phyloP scores from a whole-genome alignment of 2,797 vertebrate species.

The Silurus aristotelis region DNA sequence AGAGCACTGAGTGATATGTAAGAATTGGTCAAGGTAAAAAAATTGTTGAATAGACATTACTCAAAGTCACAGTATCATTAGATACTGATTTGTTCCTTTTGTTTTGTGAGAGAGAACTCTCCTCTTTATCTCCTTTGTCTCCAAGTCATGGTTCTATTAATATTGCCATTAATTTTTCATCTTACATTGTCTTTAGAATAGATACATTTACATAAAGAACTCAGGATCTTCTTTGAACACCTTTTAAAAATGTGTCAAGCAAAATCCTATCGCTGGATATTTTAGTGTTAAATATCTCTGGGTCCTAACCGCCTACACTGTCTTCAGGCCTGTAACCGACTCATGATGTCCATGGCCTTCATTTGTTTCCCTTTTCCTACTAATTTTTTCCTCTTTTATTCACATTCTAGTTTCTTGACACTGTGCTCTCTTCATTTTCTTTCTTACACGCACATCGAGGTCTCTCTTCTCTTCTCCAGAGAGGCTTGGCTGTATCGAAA shows the following conservation, averaged over 20 bases:
- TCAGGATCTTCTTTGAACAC: conserved; percentile 1
- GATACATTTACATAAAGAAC: conserved; percentile 30
- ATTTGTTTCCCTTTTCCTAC: conserved; percentile 1
- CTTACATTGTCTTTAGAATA: not conserved
- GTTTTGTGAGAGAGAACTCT: not conserved
- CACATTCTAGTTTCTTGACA: conserved; percentile 32
- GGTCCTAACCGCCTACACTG: conserved; percentile 13
- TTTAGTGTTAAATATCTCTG: conserved; percentile 14
- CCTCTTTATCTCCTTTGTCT: not conserved
- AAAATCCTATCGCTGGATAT: conserved; percentile 27
- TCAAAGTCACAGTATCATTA: not conserved
- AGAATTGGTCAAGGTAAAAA: not conserved
- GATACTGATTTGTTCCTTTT: not conserved
- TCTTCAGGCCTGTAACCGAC: not conserved
- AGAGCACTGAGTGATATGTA: too few species aligned
- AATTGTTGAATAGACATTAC: not conserved
- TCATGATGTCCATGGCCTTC: conserved; percentile 7
- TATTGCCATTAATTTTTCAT: conserved; percentile 4
- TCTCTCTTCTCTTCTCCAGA: conserved; percentile 64
- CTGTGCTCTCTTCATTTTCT: conserved; percentile 22
- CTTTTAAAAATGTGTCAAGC: conserved; percentile 15
- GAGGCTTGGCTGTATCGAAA: conserved; percentile 72
- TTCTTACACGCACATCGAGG: conserved; percentile 69
- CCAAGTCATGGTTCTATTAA: conserved; percentile 30
- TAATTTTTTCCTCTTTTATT: conserved; percentile 26